Base-by-base conservation (phyloP, 2,797 vertebrate genomes). In the Cichlasoma orientale region DNA sequence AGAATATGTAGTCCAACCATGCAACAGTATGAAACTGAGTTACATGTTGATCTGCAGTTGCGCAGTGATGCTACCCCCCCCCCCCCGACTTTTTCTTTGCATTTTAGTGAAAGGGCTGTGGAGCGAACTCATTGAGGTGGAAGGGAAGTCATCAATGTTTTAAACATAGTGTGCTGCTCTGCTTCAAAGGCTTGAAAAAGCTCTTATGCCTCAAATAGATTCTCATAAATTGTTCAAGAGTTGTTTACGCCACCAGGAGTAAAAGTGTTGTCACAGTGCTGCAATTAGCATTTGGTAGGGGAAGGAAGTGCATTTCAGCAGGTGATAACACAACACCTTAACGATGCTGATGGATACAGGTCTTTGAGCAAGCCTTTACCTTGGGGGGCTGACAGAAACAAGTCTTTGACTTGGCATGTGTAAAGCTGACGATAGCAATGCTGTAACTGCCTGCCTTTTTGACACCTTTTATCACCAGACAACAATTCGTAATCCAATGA, bases 101-200 rank as follows among this genome's bases (percentile, higher is more conserved):
- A 31, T 84, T 79, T 77, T 21, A 74, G 71, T 79, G 41, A 23
- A 55, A 72, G 75, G 57, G 72, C 84, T 57, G n/a, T 63, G 61
- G 21, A 71, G 33, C 2, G 1, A 33, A 83, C 21, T 59, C 84
- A 79, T 13, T 69, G 91, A 85, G 78, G 81, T 88, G 91, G 92
- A 93, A 92, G 80, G 41, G 41, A 88, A 89, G 78, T 85, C 93
- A 93, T 94, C 79, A 92, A 94, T 93, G 90, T 93, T 93, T 93
- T 81, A 90, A 90, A 90, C 80, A 18, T 76, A 57, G 82, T 57
- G 82, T 79, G 74, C 85, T 84, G 53, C 77, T 90, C 59, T 7
- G 56, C 82, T 88, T 84, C 72, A 74, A 86, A 86, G 77, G 78
- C 31, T 70, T 79, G 83, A 77, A 88, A 91, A 92, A 88, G 83